These are phyloP conservation scores for Phymatocera aterrima DNA, from an alignment of 2,888 invertebrate species.

Conservation along the genomic window DNA sequence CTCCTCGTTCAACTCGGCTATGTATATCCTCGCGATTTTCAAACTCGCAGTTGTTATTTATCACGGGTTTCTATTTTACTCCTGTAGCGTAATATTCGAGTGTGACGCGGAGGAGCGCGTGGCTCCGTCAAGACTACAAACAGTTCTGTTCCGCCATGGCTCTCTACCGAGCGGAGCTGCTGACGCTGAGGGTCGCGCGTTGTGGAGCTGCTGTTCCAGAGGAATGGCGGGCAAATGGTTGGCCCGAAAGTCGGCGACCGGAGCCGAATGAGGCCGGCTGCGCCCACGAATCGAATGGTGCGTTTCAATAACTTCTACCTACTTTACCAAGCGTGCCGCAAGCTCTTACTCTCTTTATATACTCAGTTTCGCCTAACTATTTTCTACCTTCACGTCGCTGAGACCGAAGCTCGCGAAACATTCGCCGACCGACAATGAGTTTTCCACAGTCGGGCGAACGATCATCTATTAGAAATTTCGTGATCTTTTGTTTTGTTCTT, in stretches of 20 bases:
- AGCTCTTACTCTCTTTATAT: neutral
- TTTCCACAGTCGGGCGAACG: no score
- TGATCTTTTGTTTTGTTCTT: no score
- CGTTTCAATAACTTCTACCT: constrained; percentile 3
- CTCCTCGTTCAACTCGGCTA: neutral
- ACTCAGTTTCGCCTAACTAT: neutral
- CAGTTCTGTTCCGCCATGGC: constrained; percentile 67
- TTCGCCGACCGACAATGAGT: no score
- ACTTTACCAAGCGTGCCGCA: no score
- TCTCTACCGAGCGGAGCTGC: constrained; percentile 21
- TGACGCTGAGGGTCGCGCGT: constrained; percentile 60
- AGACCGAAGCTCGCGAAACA: no score
- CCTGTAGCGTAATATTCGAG: constrained; percentile 6
- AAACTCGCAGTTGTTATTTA: neutral
- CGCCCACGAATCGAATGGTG: constrained; percentile 28
- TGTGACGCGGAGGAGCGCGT: constrained; percentile 56
- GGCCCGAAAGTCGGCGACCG: constrained; percentile 53
- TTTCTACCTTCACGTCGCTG: neutral
- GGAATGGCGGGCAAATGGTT: constrained; percentile 57
- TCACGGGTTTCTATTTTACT: constrained; percentile 8
- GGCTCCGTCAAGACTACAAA: constrained; percentile 68
- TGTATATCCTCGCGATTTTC: neutral
- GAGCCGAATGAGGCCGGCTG: constrained; percentile 20
- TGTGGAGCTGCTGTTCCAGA: constrained; percentile 66
- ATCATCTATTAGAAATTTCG: no score